Conservation (phyloP, 2,888 invertebrate species). For the Lysandra bellargus region DNA sequence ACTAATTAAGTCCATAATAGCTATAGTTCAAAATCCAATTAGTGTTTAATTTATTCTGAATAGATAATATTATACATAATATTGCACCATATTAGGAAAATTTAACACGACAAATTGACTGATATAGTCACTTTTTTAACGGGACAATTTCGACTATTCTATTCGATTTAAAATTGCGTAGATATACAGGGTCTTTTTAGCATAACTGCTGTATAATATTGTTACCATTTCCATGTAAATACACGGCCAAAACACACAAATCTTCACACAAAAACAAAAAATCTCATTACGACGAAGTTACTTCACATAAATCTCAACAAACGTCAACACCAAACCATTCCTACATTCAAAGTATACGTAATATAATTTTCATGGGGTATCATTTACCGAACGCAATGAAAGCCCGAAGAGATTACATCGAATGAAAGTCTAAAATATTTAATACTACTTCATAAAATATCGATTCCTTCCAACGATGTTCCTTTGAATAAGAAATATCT, state of each 20-base stretch:
- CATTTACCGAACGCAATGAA: constrained; percentile 21
- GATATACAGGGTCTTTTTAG: background rate
- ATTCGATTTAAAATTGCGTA: background rate
- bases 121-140: background rate
- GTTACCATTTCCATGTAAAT: background rate
- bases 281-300: constrained; percentile 25
- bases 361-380: constrained; percentile 7
- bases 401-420: constrained; percentile 12
- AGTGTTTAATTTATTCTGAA: background rate
- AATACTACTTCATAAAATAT: constrained; percentile 19
- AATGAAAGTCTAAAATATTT: constrained; percentile 27
- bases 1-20: background rate
- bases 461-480: background rate
- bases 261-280: constrained; percentile 30
- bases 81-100: too few species aligned
- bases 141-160: background rate
- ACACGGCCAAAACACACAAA: constrained; percentile 4
- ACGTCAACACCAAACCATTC: constrained; percentile 20
- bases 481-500: background rate
- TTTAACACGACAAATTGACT: too few species aligned
- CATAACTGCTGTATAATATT: background rate
- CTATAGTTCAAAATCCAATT: background rate
- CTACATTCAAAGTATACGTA: constrained; percentile 11
- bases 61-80: background rate
- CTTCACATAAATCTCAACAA: constrained; percentile 17